These are phyloP conservation scores for Trichomalopsis sarcophagae DNA, from an alignment of 1,140 invertebrate genomes.

Conservation along the genomic window DNA sequence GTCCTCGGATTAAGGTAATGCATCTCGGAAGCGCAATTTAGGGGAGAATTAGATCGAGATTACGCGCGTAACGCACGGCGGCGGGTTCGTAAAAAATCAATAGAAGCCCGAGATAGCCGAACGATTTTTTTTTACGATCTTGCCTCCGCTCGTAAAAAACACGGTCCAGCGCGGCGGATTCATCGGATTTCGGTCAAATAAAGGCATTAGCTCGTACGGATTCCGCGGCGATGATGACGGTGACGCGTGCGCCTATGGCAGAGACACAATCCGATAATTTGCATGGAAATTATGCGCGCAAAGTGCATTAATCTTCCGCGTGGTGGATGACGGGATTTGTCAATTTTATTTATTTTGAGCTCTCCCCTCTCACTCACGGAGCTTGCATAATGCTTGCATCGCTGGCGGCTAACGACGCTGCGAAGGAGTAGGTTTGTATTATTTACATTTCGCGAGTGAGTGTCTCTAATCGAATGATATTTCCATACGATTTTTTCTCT, in stretches of 20 bases:
- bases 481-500: constrained; percentile 22
- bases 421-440: not conserved
- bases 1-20: not conserved
- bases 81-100: not conserved
- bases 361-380: not conserved
- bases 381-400: constrained; percentile 51
- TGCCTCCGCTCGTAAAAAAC: not conserved
- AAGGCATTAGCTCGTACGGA: not conserved
- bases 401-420: not conserved
- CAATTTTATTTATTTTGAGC: constrained; percentile 58
- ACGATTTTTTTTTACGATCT: constrained; percentile 5
- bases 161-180: not conserved
- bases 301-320: constrained; percentile 60
- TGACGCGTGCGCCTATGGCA: constrained; percentile 5
- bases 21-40: not conserved
- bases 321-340: constrained; percentile 54
- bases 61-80: too few relatives aligned
- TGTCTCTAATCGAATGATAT: not conserved
- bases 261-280: constrained; percentile 57
- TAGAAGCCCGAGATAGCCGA: too few relatives aligned
- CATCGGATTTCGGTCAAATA: constrained; percentile 22
- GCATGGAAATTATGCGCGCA: constrained; percentile 60
- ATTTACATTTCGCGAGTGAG: constrained; percentile 10
- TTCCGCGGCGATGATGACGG: constrained; percentile 18
- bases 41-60: too few relatives aligned